Evolutionary conservation across 2,113 vertebrate species (phyloP), one percentile per base, ranked within the genome.

Genomic region (Microcebus griseorufus): DNA sequence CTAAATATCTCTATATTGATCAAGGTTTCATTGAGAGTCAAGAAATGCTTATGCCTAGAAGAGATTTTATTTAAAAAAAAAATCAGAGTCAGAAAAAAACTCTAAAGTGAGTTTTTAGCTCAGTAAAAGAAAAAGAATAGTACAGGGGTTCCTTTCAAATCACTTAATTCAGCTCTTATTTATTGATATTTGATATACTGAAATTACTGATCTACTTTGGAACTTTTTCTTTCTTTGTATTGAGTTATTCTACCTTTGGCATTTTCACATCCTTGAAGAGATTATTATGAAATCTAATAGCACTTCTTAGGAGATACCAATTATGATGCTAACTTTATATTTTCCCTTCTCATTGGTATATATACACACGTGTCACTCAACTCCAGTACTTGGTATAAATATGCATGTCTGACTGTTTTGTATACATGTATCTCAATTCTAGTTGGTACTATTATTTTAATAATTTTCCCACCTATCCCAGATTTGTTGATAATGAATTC

Each of bases 11-110:
- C 89, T 37, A 10, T 69, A 60, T 27, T 3, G 9, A 23, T 86
- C 12, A 92, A 79, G 25, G 4, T 90, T 95, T 88, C 37, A 88
- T 89, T 85, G 45, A 93, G 94, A 94, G 79, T 75, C 32, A 85
- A 79, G 17, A 85, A 75, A 85, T 34, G 69, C 20, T 39, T 51
- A 51, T 53, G n/a, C 20, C 23, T 64, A 80, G 62, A 84, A 78
- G 17, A 83, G 10, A 45, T 2, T 23, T 93, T 37, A 69, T 67
- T 88, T 39, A 34, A 67, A 87, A 48, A 48, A 32, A 18, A 29
- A 48, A n/a, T 64, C 16, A 45, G 32, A 64, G 13, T 42, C 45
- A 62, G 45, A 82, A 60, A 73, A 82, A 83, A 32, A 5, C 12
- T 60, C 25, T 25, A 45, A 78, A 69, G 8, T 51, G 11, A 90